These are phyloP conservation scores for Xerus inauris DNA, from an alignment of 2,113 vertebrate species.

Conservation along the genomic window DNA sequence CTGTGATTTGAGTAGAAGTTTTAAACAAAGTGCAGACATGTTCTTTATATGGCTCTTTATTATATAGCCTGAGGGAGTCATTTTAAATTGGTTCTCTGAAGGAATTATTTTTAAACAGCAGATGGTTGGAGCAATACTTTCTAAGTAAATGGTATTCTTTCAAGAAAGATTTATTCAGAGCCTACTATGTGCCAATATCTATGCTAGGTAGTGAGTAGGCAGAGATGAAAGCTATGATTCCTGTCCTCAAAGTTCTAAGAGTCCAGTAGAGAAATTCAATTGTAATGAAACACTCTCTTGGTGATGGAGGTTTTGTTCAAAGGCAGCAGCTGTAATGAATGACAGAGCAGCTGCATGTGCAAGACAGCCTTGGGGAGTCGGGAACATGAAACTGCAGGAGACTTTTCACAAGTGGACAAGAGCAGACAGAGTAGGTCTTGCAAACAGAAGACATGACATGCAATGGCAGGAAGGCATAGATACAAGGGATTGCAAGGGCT, in stretches of 20 bases:
- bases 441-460: background rate
- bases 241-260: background rate
- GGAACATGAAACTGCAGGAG: background rate
- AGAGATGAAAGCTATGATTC: background rate
- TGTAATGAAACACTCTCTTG: background rate
- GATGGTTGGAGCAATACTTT: conserved; percentile 60
- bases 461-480: background rate
- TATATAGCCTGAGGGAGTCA: conserved; percentile 57
- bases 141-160: conserved; percentile 48
- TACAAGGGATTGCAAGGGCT: accelerated
- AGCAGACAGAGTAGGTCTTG: background rate
- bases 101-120: conserved; percentile 74
- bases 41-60: conserved; percentile 72
- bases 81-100: conserved; percentile 68
- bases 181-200: conserved; percentile 45
- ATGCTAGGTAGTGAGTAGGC: background rate
- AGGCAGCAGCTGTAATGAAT: background rate
- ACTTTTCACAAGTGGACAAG: background rate
- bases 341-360: background rate
- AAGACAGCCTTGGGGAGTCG: background rate
- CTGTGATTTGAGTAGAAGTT: conserved; percentile 67
- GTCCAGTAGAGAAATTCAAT: background rate
- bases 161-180: conserved; percentile 47
- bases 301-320: background rate
- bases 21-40: conserved; percentile 72